These are phyloP conservation scores for Vireo altiloquus DNA, from an alignment of 2,113 vertebrate genomes.

Conservation along the genomic window DNA sequence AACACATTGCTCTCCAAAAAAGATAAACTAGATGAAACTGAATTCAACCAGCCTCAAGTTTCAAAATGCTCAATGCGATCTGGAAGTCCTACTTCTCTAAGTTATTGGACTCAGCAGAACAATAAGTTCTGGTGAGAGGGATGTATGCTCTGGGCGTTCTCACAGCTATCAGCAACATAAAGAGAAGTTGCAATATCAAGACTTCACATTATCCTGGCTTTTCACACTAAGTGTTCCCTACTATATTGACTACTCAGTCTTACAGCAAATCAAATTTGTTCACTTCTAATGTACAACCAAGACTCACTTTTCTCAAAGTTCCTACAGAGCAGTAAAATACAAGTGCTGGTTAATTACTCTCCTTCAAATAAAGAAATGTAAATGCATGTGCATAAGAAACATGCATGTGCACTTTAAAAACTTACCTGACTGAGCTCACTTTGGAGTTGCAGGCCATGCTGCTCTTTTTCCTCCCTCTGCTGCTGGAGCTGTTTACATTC, in stretches of 20 bases:
- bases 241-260: not conserved
- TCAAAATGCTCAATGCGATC: not conserved
- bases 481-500: conserved; percentile 93
- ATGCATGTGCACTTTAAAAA: not conserved
- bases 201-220: not conserved
- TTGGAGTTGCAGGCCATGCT: conserved; percentile 87
- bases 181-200: not conserved
- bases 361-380: not conserved
- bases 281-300: not conserved
- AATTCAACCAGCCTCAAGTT: not conserved
- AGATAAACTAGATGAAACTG: not conserved
- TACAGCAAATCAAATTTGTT: not conserved
- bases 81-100: not conserved
- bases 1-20: not conserved
- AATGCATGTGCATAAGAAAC: not conserved
- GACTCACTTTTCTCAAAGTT: not conserved
- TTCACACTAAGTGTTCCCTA: not conserved
- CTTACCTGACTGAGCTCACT: conserved; percentile 90
- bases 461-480: conserved; percentile 92
- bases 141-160: not conserved
- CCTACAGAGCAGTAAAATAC: not conserved
- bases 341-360: not conserved
- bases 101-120: not conserved
- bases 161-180: not conserved
- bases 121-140: fast-evolving